Conservation (phyloP, 2,113 vertebrate species). For the Dinomys branickii region DNA sequence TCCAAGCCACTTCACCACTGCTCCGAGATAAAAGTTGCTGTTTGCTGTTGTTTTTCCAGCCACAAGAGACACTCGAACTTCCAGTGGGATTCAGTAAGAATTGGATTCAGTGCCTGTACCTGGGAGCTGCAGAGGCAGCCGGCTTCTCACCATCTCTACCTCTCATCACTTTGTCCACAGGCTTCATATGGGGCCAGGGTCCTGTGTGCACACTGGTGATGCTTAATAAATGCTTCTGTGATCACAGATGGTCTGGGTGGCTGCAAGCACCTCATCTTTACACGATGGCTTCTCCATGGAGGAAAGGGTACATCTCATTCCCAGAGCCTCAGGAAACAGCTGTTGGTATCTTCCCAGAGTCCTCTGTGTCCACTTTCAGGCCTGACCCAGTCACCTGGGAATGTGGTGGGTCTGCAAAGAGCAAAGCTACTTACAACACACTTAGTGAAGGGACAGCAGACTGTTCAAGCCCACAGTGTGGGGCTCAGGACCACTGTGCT, state of each 20-base stretch:
- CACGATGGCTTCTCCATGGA: accelerated
- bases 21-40: neutral
- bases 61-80: neutral
- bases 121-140: neutral
- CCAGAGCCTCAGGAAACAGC: neutral
- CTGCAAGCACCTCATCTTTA: neutral
- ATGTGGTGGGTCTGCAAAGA: neutral
- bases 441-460: neutral
- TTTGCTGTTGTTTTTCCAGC: neutral
- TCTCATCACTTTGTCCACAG: neutral
- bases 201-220: neutral
- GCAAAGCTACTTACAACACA: neutral
- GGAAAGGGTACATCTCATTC: neutral
- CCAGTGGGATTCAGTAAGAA: neutral
- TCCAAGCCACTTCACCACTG: neutral
- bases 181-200: neutral
- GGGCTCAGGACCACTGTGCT: accelerated
- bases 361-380: neutral
- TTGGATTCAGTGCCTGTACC: neutral
- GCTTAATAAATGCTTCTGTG: neutral
- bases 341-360: neutral
- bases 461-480: neutral
- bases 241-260: neutral
- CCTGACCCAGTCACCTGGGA: neutral
- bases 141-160: no score